Percentiles rank a stretch among this genome's conserved stretches.
phyloP scores from a whole-genome alignment of 1,140 invertebrate species.

The Aphidius ervi region DNA sequence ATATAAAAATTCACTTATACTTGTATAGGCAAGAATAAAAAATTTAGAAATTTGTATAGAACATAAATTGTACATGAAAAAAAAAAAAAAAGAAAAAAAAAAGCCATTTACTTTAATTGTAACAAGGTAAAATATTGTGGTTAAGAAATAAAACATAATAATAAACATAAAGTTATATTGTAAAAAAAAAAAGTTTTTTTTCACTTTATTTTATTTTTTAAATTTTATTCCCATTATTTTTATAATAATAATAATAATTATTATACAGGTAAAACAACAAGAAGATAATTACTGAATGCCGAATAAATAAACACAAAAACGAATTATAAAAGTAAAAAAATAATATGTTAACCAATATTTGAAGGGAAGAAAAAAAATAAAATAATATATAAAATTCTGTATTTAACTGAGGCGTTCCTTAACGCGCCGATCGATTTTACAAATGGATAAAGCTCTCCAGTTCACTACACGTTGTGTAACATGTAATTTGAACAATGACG shows the following conservation, averaged over 20 bases:
- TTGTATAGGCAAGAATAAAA: conserved; percentile 24
- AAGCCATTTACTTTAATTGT: conserved; percentile 1
- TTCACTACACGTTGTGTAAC: background rate
- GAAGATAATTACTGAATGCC: no score
- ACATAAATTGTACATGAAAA: conserved; percentile 38
- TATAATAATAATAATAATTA: background rate
- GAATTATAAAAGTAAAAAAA: no score
- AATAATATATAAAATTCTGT: no score
- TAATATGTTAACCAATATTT: no score
- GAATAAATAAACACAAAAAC: no score
- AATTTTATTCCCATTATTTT: conserved; percentile 3
- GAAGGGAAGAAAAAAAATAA: no score
- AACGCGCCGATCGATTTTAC: conserved; percentile 7
- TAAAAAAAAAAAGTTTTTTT: conserved; percentile 21
- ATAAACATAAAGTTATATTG: conserved; percentile 49
- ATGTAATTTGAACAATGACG: conserved; percentile 18
- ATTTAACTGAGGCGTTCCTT: background rate
- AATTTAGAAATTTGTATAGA: conserved; percentile 24
- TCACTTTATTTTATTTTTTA: no score
- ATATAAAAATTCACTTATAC: conserved; percentile 28
- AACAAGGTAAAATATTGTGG: conserved; percentile 36
- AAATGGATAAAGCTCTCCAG: background rate
- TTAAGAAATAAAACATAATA: conserved; percentile 43
- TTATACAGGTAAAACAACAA: no score
- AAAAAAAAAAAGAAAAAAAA: conserved; percentile 9